Percentiles rank a stretch among this genome's conserved stretches.
phyloP scores from a whole-genome alignment of 2,797 vertebrate genomes.

The Sebastolobus alascanus region DNA sequence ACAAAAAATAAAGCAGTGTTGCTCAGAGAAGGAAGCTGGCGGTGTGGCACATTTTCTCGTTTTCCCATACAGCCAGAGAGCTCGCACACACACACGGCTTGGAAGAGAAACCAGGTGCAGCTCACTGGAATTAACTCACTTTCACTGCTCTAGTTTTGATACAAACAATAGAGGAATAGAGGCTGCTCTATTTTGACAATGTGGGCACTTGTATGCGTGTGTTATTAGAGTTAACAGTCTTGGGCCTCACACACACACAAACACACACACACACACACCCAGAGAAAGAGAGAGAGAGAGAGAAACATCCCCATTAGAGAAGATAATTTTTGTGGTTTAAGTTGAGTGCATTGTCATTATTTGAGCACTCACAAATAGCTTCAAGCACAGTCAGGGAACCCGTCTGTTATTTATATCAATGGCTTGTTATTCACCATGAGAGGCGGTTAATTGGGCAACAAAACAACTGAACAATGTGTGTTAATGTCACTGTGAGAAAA shows the following conservation, averaged over 20 bases:
- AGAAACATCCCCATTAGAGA: constrained; percentile 35
- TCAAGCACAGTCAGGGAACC: constrained; percentile 40
- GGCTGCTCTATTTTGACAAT: constrained; percentile 75
- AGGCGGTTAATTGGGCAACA: constrained; percentile 42
- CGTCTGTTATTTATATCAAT: constrained; percentile 63
- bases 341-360: constrained; percentile 44
- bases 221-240: constrained; percentile 55
- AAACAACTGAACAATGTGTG: constrained; percentile 36
- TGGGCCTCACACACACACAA: constrained; percentile 24
- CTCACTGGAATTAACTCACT: constrained; percentile 78
- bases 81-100: constrained; percentile 72
- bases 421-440: constrained; percentile 40
- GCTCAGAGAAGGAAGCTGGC: constrained; percentile 62
- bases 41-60: constrained; percentile 57
- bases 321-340: constrained; percentile 56
- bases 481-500: constrained; percentile 31
- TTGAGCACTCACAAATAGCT: constrained; percentile 44
- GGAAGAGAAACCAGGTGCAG: constrained; percentile 77
- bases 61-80: constrained; percentile 58
- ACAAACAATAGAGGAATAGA: constrained; percentile 78
- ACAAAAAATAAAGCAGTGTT: constrained; percentile 41
- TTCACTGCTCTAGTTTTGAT: constrained; percentile 77
- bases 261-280: constrained; percentile 19
- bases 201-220: constrained; percentile 60
- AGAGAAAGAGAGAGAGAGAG: constrained; percentile 14